phyloP scores from a whole-genome alignment of 2,797 vertebrate genomes.

The Champsocephalus gunnari region DNA sequence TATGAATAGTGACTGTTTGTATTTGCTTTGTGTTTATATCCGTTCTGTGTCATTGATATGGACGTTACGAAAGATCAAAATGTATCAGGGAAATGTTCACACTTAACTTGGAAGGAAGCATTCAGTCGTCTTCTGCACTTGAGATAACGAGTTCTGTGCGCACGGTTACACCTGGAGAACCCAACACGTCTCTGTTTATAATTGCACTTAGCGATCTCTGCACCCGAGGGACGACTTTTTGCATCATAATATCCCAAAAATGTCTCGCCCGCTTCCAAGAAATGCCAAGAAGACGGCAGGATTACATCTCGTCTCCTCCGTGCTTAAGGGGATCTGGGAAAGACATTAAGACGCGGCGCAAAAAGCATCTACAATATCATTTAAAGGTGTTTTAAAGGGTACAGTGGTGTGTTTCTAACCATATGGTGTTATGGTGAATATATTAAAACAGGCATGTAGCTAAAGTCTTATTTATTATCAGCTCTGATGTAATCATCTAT shows the following conservation, averaged over 20 bases:
- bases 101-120: slow-evolving; percentile 49
- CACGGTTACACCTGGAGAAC: slow-evolving; percentile 47
- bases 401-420: slow-evolving; percentile 3
- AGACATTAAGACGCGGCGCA: slow-evolving; percentile 1
- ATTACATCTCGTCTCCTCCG: slow-evolving; percentile 23
- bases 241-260: slow-evolving; percentile 36
- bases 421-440: not conserved
- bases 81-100: slow-evolving; percentile 11
- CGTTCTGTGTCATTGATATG: too few species aligned
- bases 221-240: slow-evolving; percentile 42
- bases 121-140: slow-evolving; percentile 45
- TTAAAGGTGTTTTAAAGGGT: slow-evolving; percentile 1
- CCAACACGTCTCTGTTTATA: slow-evolving; percentile 53
- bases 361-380: slow-evolving; percentile 4
- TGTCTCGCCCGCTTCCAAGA: slow-evolving; percentile 34
- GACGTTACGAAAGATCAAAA: not conserved
- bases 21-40: too few species aligned
- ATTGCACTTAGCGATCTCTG: slow-evolving; percentile 53
- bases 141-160: slow-evolving; percentile 56
- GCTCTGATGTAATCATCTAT: slow-evolving; percentile 34
- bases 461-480: slow-evolving; percentile 22
- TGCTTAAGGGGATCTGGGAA: slow-evolving; percentile 10
- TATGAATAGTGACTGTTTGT: too few species aligned
- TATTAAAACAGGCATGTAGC: slow-evolving; percentile 8
- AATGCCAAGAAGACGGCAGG: slow-evolving; percentile 9